phyloP scores from a whole-genome alignment of 2,888 invertebrate genomes.

The Drosophila prolongata region DNA sequence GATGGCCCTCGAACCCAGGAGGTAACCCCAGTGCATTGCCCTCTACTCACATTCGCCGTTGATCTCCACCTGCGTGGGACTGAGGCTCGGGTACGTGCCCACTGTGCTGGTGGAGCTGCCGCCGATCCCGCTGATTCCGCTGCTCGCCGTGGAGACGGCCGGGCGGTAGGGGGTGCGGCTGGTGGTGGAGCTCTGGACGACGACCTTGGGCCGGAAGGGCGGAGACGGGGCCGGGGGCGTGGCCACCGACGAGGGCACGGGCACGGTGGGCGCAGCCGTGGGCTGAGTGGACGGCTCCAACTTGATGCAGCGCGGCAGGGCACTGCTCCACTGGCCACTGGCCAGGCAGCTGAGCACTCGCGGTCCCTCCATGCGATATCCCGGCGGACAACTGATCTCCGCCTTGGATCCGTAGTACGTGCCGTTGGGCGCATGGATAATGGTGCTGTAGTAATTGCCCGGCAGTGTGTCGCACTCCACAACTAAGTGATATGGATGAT shows the following conservation, averaged over 20 bases:
- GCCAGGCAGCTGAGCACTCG: constrained; percentile 89
- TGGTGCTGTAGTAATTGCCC: constrained; percentile 85
- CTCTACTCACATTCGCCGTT: constrained; percentile 78
- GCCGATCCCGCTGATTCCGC: constrained; percentile 43
- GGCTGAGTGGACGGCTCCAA: constrained; percentile 85
- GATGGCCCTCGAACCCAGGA: neutral
- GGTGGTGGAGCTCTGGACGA: constrained; percentile 70
- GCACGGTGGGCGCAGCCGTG: constrained; percentile 54
- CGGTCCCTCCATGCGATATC: constrained; percentile 89
- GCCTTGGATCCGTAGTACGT: constrained; percentile 89
- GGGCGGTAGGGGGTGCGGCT: constrained; percentile 80
- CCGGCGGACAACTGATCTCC: constrained; percentile 90
- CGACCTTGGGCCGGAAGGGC: constrained; percentile 81
- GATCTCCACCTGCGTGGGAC: constrained; percentile 79
- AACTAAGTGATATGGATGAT: constrained; percentile 84
- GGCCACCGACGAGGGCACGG: constrained; percentile 48
- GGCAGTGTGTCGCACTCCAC: constrained; percentile 90
- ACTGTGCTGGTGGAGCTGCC: constrained; percentile 62
- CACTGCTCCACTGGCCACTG: constrained; percentile 92
- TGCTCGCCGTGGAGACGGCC: constrained; percentile 50
- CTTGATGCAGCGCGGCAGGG: constrained; percentile 90
- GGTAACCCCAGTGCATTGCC: neutral
- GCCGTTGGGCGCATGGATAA: constrained; percentile 88
- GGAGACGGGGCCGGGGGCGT: constrained; percentile 57
- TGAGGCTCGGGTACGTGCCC: constrained; percentile 70